phyloP scores from a whole-genome alignment of 2,113 vertebrate species.

The Dicaeum eximium region DNA sequence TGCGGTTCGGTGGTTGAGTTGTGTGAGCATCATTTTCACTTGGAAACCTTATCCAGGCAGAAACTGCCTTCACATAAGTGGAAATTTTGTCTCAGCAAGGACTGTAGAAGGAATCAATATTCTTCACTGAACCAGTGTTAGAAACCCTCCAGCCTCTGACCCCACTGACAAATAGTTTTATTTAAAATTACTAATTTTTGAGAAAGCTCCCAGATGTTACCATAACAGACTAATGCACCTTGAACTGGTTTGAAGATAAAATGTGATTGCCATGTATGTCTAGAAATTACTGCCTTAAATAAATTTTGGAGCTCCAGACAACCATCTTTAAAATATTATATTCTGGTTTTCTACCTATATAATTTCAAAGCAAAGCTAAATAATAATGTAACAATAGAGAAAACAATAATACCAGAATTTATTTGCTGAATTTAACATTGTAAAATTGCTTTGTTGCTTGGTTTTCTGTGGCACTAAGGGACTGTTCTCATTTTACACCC shows the following conservation, averaged over 20 bases:
- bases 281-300: slow-evolving; percentile 33
- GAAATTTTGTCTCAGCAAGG: background rate
- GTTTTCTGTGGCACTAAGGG: slow-evolving; percentile 45
- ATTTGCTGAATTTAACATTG: slow-evolving; percentile 24
- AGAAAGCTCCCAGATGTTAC: slow-evolving; percentile 1
- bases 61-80: background rate
- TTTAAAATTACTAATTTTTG: slow-evolving; percentile 52
- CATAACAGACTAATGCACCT: background rate
- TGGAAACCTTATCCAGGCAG: background rate
- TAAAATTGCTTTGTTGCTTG: slow-evolving; percentile 48
- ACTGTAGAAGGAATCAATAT: background rate
- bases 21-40: background rate
- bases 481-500: slow-evolving; percentile 54
- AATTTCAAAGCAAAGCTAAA: slow-evolving; percentile 32
- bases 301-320: slow-evolving; percentile 17
- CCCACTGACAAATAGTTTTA: background rate
- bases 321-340: slow-evolving; percentile 12
- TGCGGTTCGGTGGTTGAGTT: background rate
- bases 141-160: background rate
- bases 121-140: background rate
- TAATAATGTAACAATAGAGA: slow-evolving; percentile 18
- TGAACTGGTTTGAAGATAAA: slow-evolving; percentile 35
- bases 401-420: slow-evolving; percentile 39
- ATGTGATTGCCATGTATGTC: background rate
- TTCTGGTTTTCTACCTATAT: background rate